phyloP scores from a whole-genome alignment of 1,140 invertebrate species.

The Daktulosphaira vitifoliae region DNA sequence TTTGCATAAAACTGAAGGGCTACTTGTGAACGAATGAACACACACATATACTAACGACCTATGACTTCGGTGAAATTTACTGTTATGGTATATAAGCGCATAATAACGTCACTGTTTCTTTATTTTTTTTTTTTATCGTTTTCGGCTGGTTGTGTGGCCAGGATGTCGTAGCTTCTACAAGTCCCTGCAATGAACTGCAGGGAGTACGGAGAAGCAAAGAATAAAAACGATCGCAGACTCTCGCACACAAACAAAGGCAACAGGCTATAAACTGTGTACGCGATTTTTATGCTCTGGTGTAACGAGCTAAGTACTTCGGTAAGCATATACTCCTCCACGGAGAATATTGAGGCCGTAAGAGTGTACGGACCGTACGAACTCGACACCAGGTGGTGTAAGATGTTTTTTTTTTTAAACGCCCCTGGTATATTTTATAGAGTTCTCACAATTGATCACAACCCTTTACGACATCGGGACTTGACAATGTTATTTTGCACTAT shows the following conservation, averaged over 20 bases:
- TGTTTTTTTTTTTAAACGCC: not conserved
- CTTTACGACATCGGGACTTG: too few species aligned
- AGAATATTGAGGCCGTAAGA: too few species aligned
- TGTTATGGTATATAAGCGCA: not conserved
- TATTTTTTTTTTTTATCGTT: not conserved
- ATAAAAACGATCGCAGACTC: not conserved
- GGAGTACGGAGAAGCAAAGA: not conserved
- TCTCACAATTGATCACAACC: too few species aligned
- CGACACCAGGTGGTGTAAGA: too few species aligned
- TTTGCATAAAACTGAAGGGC: conserved; percentile 12
- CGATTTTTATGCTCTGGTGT: not conserved
- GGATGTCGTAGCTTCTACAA: too few species aligned
- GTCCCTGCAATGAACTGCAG: too few species aligned
- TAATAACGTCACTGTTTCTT: not conserved
- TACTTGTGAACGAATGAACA: not conserved
- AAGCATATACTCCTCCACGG: too few species aligned
- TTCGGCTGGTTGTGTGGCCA: too few species aligned
- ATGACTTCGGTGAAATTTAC: not conserved
- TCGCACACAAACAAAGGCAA: not conserved
- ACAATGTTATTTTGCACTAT: too few species aligned
- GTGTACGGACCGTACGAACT: too few species aligned
- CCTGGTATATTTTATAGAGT: not conserved
- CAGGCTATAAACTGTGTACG: conserved; percentile 3
- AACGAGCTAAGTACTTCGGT: not conserved
- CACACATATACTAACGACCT: not conserved